Percentiles rank a stretch among this genome's conserved stretches.
Evolutionary conservation across 2,797 vertebrate species (phyloP).

Genomic region (Ctenopoma kingsleyae): DNA sequence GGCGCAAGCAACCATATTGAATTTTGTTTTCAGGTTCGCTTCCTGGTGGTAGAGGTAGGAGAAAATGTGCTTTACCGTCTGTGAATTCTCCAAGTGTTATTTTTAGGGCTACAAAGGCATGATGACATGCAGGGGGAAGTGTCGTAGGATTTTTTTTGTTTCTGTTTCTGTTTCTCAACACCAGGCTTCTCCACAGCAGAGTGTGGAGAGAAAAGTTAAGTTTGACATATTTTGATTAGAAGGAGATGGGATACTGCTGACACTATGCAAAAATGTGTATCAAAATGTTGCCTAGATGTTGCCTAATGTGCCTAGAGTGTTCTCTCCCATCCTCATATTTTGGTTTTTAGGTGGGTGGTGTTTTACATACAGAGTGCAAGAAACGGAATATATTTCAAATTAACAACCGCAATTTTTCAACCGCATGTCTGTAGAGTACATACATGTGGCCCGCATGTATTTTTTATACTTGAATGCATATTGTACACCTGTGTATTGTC

Average conservation of each 20-base stretch:
- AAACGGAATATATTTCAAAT: slow-evolving; percentile 50
- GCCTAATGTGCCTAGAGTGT: slow-evolving; percentile 24
- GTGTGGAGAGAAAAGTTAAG: slow-evolving; percentile 25
- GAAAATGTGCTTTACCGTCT: slow-evolving; percentile 25
- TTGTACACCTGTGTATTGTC: slow-evolving; percentile 32
- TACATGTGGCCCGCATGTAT: slow-evolving; percentile 5
- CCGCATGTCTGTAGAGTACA: not conserved
- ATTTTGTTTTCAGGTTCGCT: slow-evolving; percentile 62
- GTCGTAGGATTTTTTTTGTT: slow-evolving; percentile 21
- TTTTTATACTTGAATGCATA: slow-evolving; percentile 13
- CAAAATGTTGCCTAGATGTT: slow-evolving; percentile 39
- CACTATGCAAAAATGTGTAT: slow-evolving; percentile 37
- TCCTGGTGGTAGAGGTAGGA: slow-evolving; percentile 22
- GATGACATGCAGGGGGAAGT: slow-evolving; percentile 42
- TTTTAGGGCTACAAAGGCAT: slow-evolving; percentile 48
- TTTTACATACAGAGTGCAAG: slow-evolving; percentile 13
- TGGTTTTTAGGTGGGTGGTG: not conserved
- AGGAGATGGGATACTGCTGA: slow-evolving; percentile 52
- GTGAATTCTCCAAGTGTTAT: slow-evolving; percentile 43
- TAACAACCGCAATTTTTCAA: slow-evolving; percentile 46
- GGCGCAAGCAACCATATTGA: slow-evolving; percentile 58
- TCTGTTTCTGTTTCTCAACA: slow-evolving; percentile 21
- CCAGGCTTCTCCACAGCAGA: not conserved
- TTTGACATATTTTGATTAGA: slow-evolving; percentile 60
- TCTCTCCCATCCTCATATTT: not conserved